Evolutionary conservation across 2,113 vertebrate genomes (phyloP).

Genomic region (Bubo bubo): DNA sequence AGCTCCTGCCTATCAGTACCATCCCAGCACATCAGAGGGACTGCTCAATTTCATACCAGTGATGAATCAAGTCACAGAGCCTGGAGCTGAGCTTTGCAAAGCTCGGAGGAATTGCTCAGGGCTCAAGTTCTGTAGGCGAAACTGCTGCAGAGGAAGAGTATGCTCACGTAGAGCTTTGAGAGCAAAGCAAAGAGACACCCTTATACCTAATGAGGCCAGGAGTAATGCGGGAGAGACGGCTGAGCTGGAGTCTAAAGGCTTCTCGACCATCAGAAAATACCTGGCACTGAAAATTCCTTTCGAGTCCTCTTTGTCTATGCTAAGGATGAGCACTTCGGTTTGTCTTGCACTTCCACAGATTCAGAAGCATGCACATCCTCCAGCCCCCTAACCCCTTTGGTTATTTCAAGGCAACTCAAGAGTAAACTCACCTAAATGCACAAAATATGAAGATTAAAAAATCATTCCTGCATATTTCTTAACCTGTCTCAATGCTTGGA

Average conservation of each 20-base stretch:
- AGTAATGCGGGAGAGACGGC: not conserved
- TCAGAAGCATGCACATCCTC: not conserved
- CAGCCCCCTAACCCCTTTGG: not conserved
- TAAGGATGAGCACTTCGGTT: not conserved
- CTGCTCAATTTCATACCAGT: fast-evolving
- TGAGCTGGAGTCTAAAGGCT: not conserved
- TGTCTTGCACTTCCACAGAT: not conserved
- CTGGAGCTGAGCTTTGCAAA: not conserved
- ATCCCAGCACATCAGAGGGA: fast-evolving
- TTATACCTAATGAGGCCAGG: no score
- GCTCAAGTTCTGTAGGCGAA: not conserved
- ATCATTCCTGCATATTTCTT: not conserved
- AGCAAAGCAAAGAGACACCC: not conserved
- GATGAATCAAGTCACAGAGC: not conserved
- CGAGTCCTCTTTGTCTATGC: not conserved
- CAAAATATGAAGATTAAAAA: not conserved
- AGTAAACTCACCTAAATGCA: not conserved
- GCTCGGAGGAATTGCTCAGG: not conserved
- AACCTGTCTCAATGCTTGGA: not conserved
- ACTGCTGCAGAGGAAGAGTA: no score
- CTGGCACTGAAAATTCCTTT: not conserved
- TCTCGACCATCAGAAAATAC: not conserved
- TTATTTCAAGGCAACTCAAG: not conserved
- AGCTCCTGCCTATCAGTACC: not conserved
- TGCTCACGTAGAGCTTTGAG: not conserved